Evolutionary conservation across 2,113 vertebrate genomes (phyloP), one percentile per base, ranked within the genome.

Genomic region (Vidua macroura): DNA sequence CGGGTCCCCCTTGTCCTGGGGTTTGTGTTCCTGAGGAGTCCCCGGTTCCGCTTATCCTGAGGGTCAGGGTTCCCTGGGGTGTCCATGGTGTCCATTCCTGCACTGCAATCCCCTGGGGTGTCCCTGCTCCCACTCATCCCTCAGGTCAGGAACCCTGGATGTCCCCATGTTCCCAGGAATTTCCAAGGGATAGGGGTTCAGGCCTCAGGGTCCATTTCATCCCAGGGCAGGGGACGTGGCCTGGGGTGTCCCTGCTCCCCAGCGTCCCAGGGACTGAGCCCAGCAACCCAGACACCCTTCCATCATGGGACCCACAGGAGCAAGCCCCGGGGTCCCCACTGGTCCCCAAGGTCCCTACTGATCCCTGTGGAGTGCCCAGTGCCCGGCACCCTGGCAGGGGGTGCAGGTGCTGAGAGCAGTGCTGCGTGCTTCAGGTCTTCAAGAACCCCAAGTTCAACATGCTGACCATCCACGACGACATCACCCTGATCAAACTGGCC

Each of bases 401-500:
- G 1, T 18, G 43, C 13, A 4, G 85, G 27, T 8, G 2, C 53
- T 55, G 43, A 60, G 60, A 79, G 55, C 10, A 14, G 27, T 30
- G 87, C 46, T 22, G 17, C n/a, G 41, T 35, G 74, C 70, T 66
- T 9, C 72, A 98, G 97, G 96, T 97, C 66, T 96, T 97, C 95
- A 94, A 83, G 69, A 97, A 98, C 77, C 97, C 97, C 39, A 74
- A 66, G 6, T 98, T 95, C 95, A 91, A 95, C 95, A 10, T 85
- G 30, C 67, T 69, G 52, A 90, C 95, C 20, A 58, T 95, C 85
- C 93, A 25, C 24, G 85, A 97, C 6, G 97, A 98, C 83, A 94
- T 98, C 63, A 52, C 97, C 35, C 95, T 98, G 75, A 72, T 97
- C 92, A 97, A 98, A 66, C 90, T 97, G 74, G 93, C 96, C 77